Percentiles rank a stretch among this genome's conserved stretches.
phyloP scores from a whole-genome alignment of 2,113 vertebrate genomes.

The Ciconia stormi region DNA sequence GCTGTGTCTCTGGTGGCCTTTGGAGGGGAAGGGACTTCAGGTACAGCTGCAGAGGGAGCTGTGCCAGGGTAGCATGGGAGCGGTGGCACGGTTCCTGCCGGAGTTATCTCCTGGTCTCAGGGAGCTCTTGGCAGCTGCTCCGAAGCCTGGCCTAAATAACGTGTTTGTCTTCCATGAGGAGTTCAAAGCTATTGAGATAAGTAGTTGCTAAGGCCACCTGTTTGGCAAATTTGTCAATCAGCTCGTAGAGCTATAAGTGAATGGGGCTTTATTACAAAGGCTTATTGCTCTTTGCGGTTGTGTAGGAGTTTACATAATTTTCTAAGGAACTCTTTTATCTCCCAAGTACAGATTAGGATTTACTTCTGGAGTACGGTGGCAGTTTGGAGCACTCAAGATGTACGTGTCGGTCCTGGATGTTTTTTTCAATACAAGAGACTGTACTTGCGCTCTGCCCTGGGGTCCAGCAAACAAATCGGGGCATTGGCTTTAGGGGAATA shows the following conservation, averaged over 20 bases:
- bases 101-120: not conserved
- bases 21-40: not conserved
- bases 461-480: not conserved
- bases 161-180: not conserved
- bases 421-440: not conserved
- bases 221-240: slow-evolving; percentile 39
- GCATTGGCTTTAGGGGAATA: not conserved
- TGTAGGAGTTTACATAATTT: not conserved
- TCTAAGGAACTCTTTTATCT: slow-evolving; percentile 5
- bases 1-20: not conserved
- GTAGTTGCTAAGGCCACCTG: not conserved
- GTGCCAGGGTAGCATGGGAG: not conserved
- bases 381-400: fast-evolving
- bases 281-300: not conserved
- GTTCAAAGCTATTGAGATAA: slow-evolving; percentile 40
- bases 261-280: not conserved
- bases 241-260: not conserved
- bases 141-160: not conserved
- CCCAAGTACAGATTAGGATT: not conserved
- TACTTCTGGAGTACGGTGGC: not conserved
- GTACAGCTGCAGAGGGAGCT: not conserved
- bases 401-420: not conserved
- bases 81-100: not conserved
- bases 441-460: not conserved
- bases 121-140: slow-evolving; percentile 40